phyloP scores from a whole-genome alignment of 1,140 invertebrate genomes.

The Drosophila biarmipes region DNA sequence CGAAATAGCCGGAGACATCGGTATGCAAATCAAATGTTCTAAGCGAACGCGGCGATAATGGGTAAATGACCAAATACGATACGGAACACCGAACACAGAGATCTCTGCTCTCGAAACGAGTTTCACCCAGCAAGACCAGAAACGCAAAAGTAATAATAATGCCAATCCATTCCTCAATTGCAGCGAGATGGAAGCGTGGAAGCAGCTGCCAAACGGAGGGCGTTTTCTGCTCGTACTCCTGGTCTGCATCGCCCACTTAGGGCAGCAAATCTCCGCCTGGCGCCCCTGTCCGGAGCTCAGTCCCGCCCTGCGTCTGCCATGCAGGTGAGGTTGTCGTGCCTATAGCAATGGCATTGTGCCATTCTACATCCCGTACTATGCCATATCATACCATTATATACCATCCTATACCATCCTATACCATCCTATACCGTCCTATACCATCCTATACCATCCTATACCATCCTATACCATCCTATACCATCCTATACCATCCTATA shows the following conservation, averaged over 20 bases:
- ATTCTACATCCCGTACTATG: too few species aligned
- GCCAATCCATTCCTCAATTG: slow-evolving; percentile 49
- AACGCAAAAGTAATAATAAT: slow-evolving; percentile 20
- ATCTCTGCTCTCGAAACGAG: slow-evolving; percentile 43
- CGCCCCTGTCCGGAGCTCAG: slow-evolving; percentile 84
- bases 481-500: too few species aligned
- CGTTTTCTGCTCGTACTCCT: slow-evolving; percentile 50
- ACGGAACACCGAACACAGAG: slow-evolving; percentile 6
- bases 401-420: too few species aligned
- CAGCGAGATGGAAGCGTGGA: slow-evolving; percentile 69
- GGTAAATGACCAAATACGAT: slow-evolving; percentile 76
- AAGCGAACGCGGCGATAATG: slow-evolving; percentile 50
- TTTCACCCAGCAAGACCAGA: slow-evolving; percentile 32
- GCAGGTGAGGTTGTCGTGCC: slow-evolving; percentile 68
- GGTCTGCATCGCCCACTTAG: slow-evolving; percentile 52
- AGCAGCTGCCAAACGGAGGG: slow-evolving; percentile 49
- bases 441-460: too few species aligned
- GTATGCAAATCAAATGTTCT: slow-evolving; percentile 75
- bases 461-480: too few species aligned
- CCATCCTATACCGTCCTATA: too few species aligned
- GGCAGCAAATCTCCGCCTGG: slow-evolving; percentile 69
- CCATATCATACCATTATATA: not conserved
- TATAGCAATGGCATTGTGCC: too few species aligned
- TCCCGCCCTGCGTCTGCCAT: slow-evolving; percentile 80
- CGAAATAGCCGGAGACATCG: slow-evolving; percentile 38